Conservation (phyloP, 35 echinoderm and acorn worm species). For the Apostichopus californicus region DNA sequence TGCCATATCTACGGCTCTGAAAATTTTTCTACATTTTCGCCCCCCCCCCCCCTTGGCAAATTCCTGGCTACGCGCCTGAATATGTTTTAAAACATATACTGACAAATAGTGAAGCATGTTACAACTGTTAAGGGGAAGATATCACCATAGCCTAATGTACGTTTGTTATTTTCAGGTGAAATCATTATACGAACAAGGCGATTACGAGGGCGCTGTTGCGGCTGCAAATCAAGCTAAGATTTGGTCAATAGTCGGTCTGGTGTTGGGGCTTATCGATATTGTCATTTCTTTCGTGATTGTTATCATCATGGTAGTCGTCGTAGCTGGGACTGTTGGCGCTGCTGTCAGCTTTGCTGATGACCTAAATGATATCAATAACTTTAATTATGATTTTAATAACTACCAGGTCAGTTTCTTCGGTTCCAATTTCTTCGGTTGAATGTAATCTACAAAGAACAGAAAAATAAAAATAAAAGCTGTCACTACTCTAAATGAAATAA, state of each 20-base stretch:
- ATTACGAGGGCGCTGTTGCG: slow-evolving; percentile 33
- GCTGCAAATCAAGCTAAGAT: slow-evolving; percentile 39
- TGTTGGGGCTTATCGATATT: neutral
- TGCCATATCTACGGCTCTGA: too few species aligned
- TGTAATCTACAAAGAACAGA: too few species aligned
- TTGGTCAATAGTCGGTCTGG: slow-evolving; percentile 22
- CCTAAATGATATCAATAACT: neutral
- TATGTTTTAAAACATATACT: too few species aligned
- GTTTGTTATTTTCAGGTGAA: slow-evolving; percentile 17
- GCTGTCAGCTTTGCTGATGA: neutral
- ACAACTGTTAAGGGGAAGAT: too few species aligned
- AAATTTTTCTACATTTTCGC: too few species aligned
- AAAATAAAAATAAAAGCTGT: too few species aligned
- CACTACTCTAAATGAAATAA: too few species aligned
- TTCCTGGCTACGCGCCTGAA: too few species aligned
- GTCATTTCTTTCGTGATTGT: neutral
- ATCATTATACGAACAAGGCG: slow-evolving; percentile 1
- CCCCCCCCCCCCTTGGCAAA: too few species aligned
- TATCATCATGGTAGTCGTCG: neutral
- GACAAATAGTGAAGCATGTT: too few species aligned
- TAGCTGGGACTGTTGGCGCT: neutral
- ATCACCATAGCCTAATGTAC: neutral
- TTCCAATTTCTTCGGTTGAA: too few species aligned
- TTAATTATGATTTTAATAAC: neutral
- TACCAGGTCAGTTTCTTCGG: neutral